These are phyloP conservation scores for Bolinopsis microptera DNA, from an alignment of 37 sponge, comb jelly and placozoan genomes.

Conservation along the genomic window DNA sequence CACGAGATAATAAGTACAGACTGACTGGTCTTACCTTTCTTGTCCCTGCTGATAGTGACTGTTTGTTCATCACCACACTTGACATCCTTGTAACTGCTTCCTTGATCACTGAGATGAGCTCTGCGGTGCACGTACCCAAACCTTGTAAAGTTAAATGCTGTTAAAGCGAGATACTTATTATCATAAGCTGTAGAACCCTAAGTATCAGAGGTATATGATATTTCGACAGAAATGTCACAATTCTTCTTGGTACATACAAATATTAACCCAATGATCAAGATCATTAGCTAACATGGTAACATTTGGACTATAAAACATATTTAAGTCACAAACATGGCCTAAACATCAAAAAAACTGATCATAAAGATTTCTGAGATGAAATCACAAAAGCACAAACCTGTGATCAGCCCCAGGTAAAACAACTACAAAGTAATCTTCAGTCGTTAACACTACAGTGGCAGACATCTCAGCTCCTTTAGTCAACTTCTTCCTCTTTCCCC, in stretches of 20 bases:
- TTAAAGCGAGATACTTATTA: no score
- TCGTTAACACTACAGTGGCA: background rate
- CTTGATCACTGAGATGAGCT: background rate
- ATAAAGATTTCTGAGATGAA: background rate
- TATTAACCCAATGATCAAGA: no score
- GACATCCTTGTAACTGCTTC: background rate
- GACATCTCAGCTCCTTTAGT: conserved; percentile 23
- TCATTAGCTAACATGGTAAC: no score
- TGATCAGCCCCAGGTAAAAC: background rate
- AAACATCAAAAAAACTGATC: background rate
- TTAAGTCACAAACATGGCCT: background rate
- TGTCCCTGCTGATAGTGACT: background rate
- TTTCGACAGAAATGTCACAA: no score
- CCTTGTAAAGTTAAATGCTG: no score
- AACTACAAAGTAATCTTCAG: conserved; percentile 26
- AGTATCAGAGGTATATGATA: no score
- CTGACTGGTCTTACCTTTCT: background rate
- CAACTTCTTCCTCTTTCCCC: conserved; percentile 42
- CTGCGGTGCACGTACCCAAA: background rate
- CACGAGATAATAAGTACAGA: no score
- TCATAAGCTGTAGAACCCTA: no score
- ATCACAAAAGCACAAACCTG: no score
- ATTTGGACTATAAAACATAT: no score
- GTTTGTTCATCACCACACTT: background rate
- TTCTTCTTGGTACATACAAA: no score